Evolutionary conservation across 1,140 invertebrate genomes (phyloP).

Genomic region (Sitobion miscanthi): DNA sequence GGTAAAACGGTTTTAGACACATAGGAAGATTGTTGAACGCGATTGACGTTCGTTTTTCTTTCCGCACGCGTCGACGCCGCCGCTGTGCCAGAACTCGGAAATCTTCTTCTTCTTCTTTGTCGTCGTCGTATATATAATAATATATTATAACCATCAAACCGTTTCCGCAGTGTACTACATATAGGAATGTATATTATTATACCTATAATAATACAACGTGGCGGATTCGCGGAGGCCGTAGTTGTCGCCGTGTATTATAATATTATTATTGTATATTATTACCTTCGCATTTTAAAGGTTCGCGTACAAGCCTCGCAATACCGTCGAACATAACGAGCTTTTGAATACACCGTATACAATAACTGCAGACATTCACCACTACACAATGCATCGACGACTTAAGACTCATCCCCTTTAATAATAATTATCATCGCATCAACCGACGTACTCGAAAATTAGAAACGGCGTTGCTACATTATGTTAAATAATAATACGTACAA

Average conservation of each 20-base stretch:
- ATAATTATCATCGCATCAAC: neutral
- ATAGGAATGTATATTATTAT: too few relatives aligned
- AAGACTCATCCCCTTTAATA: neutral
- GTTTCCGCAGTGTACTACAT: too few relatives aligned
- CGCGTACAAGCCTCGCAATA: neutral
- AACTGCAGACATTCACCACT: neutral
- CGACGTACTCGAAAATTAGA: neutral
- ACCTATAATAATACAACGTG: too few relatives aligned
- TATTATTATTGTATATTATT: too few relatives aligned
- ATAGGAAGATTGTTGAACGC: neutral
- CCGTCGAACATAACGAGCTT: neutral
- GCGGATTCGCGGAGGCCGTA: too few relatives aligned
- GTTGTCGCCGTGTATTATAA: too few relatives aligned
- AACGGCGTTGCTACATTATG: neutral
- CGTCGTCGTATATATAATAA: neutral
- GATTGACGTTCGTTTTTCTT: slow-evolving; percentile 14
- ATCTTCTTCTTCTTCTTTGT: neutral
- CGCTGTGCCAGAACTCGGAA: neutral
- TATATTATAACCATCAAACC: neutral
- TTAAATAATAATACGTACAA: neutral
- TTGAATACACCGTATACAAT: neutral
- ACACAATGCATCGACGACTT: neutral
- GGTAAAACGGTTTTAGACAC: slow-evolving; percentile 22
- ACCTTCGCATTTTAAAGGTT: neutral
- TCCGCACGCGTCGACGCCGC: neutral